Evolutionary conservation across 2,113 vertebrate species (phyloP).

Genomic region (Aspidoscelis tigris): DNA sequence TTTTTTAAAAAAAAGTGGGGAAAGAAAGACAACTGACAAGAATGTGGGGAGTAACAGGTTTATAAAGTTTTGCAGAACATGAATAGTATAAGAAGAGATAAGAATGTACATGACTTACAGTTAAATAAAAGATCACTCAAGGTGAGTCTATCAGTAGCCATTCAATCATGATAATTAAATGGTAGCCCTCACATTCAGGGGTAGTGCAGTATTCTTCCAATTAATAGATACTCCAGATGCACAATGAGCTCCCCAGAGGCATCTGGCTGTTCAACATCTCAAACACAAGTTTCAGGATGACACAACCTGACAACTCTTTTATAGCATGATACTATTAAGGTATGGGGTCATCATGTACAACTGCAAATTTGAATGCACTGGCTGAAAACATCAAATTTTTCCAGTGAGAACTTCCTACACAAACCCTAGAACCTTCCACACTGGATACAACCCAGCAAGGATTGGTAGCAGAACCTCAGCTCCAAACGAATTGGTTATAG

Average conservation of each 20-base stretch:
- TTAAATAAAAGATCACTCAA: not conserved
- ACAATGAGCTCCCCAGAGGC: not conserved
- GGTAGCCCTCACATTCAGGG: not conserved
- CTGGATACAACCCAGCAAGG: not conserved
- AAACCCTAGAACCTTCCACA: not conserved
- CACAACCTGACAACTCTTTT: not conserved
- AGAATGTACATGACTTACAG: not conserved
- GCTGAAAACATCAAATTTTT: not conserved
- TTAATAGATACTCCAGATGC: not conserved
- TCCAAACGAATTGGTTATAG: not conserved
- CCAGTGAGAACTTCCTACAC: not conserved
- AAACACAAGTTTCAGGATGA: not conserved
- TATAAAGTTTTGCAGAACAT: not conserved
- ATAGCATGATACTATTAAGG: not conserved
- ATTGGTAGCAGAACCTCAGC: conserved; percentile 18
- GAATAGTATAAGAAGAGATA: not conserved
- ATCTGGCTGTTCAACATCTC: not conserved
- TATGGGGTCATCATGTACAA: not conserved
- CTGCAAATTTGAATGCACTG: not conserved
- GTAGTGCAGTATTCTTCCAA: not conserved
- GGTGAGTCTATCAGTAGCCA: not conserved
- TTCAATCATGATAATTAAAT: not conserved
- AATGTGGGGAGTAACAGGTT: not conserved
- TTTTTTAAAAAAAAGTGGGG: not conserved
- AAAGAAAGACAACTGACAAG: not conserved